phyloP scores from a whole-genome alignment of 2,113 vertebrate species.

The Oceanodroma tethys region DNA sequence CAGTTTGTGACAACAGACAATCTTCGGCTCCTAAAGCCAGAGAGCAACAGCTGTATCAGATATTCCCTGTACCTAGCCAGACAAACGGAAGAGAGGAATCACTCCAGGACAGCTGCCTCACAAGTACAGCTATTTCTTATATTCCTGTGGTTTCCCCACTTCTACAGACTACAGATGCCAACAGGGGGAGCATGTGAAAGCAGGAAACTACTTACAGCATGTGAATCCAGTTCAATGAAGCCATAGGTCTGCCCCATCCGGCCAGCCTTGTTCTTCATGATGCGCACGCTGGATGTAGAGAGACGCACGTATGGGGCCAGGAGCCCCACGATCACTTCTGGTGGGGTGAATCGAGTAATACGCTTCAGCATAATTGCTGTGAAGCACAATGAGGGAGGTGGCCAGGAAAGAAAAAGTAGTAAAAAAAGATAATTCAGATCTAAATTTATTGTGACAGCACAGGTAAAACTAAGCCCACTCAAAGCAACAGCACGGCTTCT shows the following conservation, averaged over 20 bases:
- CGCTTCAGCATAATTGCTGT: constrained; percentile 95
- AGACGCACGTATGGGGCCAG: constrained; percentile 89
- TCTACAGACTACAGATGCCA: not conserved
- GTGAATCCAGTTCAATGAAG: constrained; percentile 96
- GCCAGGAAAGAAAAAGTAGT: not conserved
- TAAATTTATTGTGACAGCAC: not conserved
- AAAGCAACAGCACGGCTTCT: not conserved
- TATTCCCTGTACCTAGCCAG: not conserved
- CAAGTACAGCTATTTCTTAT: not conserved
- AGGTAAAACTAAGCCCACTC: not conserved
- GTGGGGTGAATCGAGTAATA: constrained; percentile 87
- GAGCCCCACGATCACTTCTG: constrained; percentile 89
- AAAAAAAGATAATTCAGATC: not conserved
- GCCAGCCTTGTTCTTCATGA: constrained; percentile 89
- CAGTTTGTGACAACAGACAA: not conserved
- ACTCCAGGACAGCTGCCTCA: not conserved
- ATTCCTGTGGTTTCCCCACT: not conserved
- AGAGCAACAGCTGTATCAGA: not conserved
- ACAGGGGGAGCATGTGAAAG: not conserved
- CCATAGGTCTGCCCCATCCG: constrained; percentile 85
- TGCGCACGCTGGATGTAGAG: constrained; percentile 89
- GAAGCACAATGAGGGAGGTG: not conserved
- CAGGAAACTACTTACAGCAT: constrained; percentile 78
- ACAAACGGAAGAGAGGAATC: not conserved
- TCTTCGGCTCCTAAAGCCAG: not conserved